Percentiles rank a stretch among this genome's conserved stretches.
These are phyloP conservation scores for Ormyrus pomaceus DNA, from an alignment of 2,888 invertebrate genomes.

Conservation along the genomic window DNA sequence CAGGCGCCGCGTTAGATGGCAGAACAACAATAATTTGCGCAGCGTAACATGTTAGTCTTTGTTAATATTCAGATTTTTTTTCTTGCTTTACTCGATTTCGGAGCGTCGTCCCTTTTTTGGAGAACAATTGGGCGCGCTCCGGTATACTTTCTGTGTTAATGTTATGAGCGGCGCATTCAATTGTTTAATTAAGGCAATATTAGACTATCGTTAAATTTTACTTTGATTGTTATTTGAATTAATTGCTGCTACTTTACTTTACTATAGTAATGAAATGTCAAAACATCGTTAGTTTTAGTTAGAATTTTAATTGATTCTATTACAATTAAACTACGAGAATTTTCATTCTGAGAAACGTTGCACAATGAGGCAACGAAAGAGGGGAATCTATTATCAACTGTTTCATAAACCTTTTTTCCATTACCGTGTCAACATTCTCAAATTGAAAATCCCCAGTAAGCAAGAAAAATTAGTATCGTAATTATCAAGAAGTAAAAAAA, in stretches of 20 bases:
- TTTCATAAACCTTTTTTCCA: background rate
- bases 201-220: background rate
- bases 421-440: background rate
- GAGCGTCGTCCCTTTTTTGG: background rate
- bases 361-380: too few species aligned
- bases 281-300: slow-evolving; percentile 8
- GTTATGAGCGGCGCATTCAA: slow-evolving; percentile 13
- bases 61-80: slow-evolving; percentile 13
- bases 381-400: background rate
- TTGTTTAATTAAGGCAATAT: background rate
- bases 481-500: background rate
- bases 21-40: slow-evolving; percentile 16
- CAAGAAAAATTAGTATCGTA: background rate
- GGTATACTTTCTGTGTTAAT: background rate
- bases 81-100: background rate
- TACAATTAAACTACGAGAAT: background rate
- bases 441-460: background rate
- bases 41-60: slow-evolving; percentile 41
- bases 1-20: slow-evolving; percentile 10
- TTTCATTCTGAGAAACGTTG: slow-evolving; percentile 2
- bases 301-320: background rate
- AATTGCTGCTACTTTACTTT: slow-evolving; percentile 34
- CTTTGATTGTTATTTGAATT: slow-evolving; percentile 27
- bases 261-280: slow-evolving; percentile 13
- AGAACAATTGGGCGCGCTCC: background rate